These are phyloP conservation scores for Pollicipes pollicipes DNA, from an alignment of 1,140 invertebrate species.

Conservation along the genomic window DNA sequence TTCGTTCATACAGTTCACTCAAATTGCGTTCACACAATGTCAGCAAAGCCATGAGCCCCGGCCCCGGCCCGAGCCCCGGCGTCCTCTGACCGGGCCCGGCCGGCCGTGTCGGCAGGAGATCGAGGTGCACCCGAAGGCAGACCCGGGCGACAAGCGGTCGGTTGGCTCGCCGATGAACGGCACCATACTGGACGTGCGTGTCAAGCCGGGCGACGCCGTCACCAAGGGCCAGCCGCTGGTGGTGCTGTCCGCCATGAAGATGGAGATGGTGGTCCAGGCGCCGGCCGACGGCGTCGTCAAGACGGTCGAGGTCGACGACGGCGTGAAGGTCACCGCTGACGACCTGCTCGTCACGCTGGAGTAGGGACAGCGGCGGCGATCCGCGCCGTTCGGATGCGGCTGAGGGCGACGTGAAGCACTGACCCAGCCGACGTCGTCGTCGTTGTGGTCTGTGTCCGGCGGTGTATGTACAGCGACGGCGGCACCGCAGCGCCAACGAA, in stretches of 20 bases:
- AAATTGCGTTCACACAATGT: too few species aligned
- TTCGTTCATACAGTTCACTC: too few species aligned
- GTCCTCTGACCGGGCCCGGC: too few species aligned
- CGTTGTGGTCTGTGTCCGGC: too few species aligned
- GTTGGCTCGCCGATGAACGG: conserved; percentile 98
- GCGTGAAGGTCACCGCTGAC: conserved; percentile 87
- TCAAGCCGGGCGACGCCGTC: conserved; percentile 74
- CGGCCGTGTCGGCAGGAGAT: conserved; percentile 51
- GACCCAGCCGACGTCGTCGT: too few species aligned
- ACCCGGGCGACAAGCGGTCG: conserved; percentile 66
- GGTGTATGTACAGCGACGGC: too few species aligned
- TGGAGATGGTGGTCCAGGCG: conserved; percentile 98
- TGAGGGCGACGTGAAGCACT: too few species aligned
- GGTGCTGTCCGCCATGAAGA: conserved; percentile 98
- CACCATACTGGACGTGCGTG: conserved; percentile 58
- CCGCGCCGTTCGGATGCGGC: too few species aligned
- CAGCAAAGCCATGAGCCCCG: too few species aligned
- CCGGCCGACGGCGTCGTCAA: conserved; percentile 70
- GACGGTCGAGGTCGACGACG: conserved; percentile 52
- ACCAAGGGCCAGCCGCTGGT: conserved; percentile 83
- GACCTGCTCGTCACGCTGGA: conserved; percentile 80
- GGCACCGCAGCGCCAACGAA: too few species aligned
- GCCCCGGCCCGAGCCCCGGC: too few species aligned
- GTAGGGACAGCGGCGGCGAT: too few species aligned
- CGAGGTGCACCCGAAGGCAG: conserved; percentile 85